Evolutionary conservation across 2,113 vertebrate species (phyloP).

Genomic region (Serilophus lunatus): DNA sequence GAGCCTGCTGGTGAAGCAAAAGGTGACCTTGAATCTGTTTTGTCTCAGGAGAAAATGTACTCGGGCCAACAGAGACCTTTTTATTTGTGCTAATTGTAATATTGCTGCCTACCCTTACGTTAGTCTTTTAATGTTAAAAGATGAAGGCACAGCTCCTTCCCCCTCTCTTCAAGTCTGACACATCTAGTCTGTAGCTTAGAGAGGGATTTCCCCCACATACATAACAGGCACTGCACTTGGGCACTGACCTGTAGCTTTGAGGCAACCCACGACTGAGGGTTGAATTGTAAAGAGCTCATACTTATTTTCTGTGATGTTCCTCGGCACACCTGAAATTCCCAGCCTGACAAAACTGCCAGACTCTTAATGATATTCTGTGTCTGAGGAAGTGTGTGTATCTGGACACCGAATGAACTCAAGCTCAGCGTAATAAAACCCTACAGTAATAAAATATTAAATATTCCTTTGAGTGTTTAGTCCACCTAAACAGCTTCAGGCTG

Average conservation of each 20-base stretch:
- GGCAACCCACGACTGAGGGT: not conserved
- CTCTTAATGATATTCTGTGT: not conserved
- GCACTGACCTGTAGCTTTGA: not conserved
- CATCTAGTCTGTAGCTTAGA: not conserved
- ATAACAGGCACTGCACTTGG: not conserved
- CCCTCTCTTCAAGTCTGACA: not conserved
- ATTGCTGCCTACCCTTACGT: not conserved
- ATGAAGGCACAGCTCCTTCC: not conserved
- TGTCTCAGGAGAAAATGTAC: not conserved
- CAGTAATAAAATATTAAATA: conserved; percentile 25
- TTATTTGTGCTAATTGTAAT: not conserved
- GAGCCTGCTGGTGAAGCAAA: not conserved
- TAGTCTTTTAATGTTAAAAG: not conserved
- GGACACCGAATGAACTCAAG: not conserved
- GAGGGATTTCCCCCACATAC: not conserved
- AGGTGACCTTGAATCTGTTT: not conserved
- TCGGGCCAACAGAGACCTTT: not conserved
- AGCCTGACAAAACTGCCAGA: not conserved
- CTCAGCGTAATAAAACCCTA: not conserved
- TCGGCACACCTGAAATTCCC: not conserved
- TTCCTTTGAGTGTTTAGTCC: not conserved
- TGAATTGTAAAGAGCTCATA: not conserved
- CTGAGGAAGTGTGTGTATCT: not conserved
- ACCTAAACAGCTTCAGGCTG: not conserved
- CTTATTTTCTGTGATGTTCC: not conserved